Base-by-base conservation (phyloP, 2,113 vertebrate species). In the Oncorhynchus gorbuscha region DNA sequence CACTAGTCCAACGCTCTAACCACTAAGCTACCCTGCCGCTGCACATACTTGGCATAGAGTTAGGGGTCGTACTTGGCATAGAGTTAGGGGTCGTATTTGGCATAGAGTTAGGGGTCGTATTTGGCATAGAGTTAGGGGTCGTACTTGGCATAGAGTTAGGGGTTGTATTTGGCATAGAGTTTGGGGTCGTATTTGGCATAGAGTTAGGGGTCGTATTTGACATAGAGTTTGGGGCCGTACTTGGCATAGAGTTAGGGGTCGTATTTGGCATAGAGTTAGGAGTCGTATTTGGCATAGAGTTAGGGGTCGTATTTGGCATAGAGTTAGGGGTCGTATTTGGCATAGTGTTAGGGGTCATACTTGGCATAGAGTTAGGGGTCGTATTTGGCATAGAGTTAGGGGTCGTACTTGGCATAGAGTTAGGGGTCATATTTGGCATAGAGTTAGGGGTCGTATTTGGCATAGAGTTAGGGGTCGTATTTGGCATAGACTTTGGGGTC, bases 271-370 rank as follows among this genome's bases (percentile, higher is more conserved):
- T 35, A 35, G 32, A 35, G 24, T 28, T 24, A 71, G n/a, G 24
- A 24, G 39, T 24, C 8, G 2, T 28, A 28, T 5, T 68, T 30
- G 20, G 65, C 8, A 2, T 45, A n/a, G n/a, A n/a, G n/a, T n/a
- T n/a, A n/a, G n/a, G n/a, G n/a, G n/a, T n/a, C 9, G 32, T 32
- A 32, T 0, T 32, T 32, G 30, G 30, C 30, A 1, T 32, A 32
- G 30, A 32, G 32, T 16, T 55, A 55, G 14, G 49, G 49, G 49
- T 55, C 90, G 95, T 92, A 99, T 96, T 99, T 98, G 76, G 97
- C 97, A 51, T 98, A 99, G 66, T 5, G 30, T 32, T 32, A 32
- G 30, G 30, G 30, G 30, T 32, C 3, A 0, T 30, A 4, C 0
- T 30, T 30, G 30, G 30, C 4, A 1, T 32, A 32, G 32, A 5